phyloP scores from a whole-genome alignment of 2,888 invertebrate genomes.

The Mimumesa dahlbomi region DNA sequence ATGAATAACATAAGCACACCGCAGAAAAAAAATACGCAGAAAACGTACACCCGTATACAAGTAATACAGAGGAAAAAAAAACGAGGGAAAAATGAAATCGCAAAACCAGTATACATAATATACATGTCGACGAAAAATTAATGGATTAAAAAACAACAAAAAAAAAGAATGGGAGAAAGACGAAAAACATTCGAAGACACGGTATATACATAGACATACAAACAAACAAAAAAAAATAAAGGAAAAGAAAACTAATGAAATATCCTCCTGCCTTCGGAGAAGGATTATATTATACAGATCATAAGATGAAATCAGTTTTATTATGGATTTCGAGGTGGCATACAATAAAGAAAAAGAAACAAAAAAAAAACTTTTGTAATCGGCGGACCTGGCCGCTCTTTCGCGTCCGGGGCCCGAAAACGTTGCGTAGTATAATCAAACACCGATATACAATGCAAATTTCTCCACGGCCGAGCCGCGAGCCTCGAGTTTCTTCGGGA shows the following conservation, averaged over 20 bases:
- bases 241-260: constrained; percentile 23
- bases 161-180: no score
- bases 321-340: constrained; percentile 76
- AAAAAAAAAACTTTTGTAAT: constrained; percentile 73
- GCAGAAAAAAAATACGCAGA: constrained; percentile 19
- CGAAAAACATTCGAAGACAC: constrained; percentile 22
- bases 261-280: constrained; percentile 63
- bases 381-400: constrained; percentile 69
- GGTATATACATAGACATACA: constrained; percentile 10
- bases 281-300: constrained; percentile 59
- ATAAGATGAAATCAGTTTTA: constrained; percentile 72
- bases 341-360: constrained; percentile 73
- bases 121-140: no score
- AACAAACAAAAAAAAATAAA: constrained; percentile 14
- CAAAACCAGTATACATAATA: no score
- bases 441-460: constrained; percentile 71
- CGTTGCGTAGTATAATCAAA: constrained; percentile 79
- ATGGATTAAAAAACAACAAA: no score
- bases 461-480: constrained; percentile 59
- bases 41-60: constrained; percentile 8
- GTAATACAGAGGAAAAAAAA: constrained; percentile 14
- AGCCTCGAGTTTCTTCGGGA: constrained; percentile 51
- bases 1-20: constrained; percentile 15
- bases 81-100: neutral
- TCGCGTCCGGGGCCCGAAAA: constrained; percentile 70